Percentiles rank a stretch among this genome's conserved stretches.
phyloP scores from a whole-genome alignment of 1,140 invertebrate species.

The Cardiocondyla obscurior region DNA sequence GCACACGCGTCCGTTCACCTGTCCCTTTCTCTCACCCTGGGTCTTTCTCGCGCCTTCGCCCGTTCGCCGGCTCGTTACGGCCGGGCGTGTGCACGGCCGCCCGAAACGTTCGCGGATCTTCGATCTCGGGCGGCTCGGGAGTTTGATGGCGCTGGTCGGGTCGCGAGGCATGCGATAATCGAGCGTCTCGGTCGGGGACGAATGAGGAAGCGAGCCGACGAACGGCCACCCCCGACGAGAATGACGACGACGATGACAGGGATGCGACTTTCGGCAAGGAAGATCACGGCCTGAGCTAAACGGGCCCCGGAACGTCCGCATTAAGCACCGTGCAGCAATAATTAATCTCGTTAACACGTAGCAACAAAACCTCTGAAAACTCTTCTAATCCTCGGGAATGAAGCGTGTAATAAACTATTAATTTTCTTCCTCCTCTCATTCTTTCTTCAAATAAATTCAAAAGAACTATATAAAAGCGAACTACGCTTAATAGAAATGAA shows the following conservation, averaged over 20 bases:
- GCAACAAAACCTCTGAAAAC: neutral
- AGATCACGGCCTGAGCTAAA: neutral
- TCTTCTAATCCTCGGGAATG: neutral
- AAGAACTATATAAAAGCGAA: neutral
- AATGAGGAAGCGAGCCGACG: constrained; percentile 31
- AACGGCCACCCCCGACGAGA: neutral
- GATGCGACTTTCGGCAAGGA: constrained; percentile 24
- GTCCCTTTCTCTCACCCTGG: constrained; percentile 62
- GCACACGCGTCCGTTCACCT: constrained; percentile 49
- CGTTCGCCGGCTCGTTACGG: constrained; percentile 25
- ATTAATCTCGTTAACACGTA: neutral
- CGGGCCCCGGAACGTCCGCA: neutral
- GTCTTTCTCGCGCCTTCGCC: constrained; percentile 52
- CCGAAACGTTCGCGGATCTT: constrained; percentile 59
- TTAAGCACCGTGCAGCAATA: neutral
- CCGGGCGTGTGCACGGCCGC: constrained; percentile 51
- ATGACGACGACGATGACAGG: constrained; percentile 25
- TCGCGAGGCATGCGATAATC: constrained; percentile 59
- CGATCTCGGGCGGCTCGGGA: constrained; percentile 43
- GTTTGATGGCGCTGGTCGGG: constrained; percentile 53
- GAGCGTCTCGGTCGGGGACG: constrained; percentile 59
- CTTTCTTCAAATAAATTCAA: neutral
- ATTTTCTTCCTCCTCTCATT: neutral
- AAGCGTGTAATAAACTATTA: neutral
- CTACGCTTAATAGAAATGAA: neutral